Conservation (phyloP, 1,140 invertebrate genomes). For the Carcinoscorpius rotundicauda region DNA sequence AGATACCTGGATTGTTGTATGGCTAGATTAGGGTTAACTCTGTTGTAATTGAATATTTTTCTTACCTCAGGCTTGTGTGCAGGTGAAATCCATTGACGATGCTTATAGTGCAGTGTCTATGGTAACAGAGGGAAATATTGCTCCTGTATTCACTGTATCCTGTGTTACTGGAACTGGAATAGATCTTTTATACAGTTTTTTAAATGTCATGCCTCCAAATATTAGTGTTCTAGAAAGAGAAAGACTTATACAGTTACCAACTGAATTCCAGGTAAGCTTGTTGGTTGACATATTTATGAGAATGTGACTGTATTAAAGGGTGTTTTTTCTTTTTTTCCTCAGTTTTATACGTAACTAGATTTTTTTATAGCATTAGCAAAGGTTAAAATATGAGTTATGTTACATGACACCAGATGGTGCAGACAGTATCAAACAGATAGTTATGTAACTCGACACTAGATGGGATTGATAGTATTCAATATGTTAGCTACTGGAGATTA, state of each 20-base stretch:
- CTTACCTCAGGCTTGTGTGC: conserved; percentile 1
- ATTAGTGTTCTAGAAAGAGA: conserved; percentile 55
- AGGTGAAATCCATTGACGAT: conserved; percentile 54
- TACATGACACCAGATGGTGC: background rate
- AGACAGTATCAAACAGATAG: background rate
- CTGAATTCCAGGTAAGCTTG: conserved; percentile 36
- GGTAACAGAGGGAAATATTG: conserved; percentile 47
- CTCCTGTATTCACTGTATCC: conserved; percentile 90
- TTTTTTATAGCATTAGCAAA: too few relatives aligned
- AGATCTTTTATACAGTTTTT: conserved; percentile 61
- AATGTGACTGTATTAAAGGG: too few relatives aligned
- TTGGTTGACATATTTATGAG: background rate
- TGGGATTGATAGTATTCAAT: too few relatives aligned
- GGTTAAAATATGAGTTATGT: too few relatives aligned
- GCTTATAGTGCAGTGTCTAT: conserved; percentile 52
- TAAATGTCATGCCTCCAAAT: conserved; percentile 56
- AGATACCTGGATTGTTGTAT: too few relatives aligned
- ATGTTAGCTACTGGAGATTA: too few relatives aligned
- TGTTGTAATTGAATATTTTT: too few relatives aligned
- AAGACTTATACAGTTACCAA: conserved; percentile 45
- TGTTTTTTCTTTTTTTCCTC: too few relatives aligned
- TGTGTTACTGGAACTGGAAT: conserved; percentile 80
- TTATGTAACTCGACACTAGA: background rate
- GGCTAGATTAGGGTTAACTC: too few relatives aligned
- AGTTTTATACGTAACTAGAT: too few relatives aligned